Conservation (phyloP, 2,113 vertebrate genomes). For the Micronycteris hirsuta region DNA sequence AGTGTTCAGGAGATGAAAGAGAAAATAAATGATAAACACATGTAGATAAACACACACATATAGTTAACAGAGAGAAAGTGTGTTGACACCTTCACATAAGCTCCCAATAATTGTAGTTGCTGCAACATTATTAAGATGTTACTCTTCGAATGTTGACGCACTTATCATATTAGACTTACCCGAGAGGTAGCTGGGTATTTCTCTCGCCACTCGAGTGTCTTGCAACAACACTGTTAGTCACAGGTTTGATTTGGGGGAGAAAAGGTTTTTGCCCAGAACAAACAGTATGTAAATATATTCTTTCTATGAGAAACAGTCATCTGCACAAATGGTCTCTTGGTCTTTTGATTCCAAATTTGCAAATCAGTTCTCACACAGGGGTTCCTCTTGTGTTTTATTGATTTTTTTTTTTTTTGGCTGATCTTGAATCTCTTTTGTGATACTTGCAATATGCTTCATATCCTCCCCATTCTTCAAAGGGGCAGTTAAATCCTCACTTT, state of each 20-base stretch:
- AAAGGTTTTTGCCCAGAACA: neutral
- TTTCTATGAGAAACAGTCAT: neutral
- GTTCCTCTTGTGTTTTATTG: neutral
- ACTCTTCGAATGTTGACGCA: neutral
- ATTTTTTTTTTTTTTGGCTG: neutral
- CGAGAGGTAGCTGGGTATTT: neutral
- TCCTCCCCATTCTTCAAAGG: neutral
- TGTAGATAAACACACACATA: neutral
- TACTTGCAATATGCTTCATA: neutral
- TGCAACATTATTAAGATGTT: neutral
- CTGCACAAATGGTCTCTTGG: neutral
- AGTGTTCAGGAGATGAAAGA: conserved; percentile 19
- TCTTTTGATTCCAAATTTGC: neutral
- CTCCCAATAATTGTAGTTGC: neutral
- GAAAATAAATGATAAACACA: neutral
- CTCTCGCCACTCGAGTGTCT: neutral
- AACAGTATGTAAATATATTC: neutral
- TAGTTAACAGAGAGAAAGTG: neutral
- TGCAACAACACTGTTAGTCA: neutral
- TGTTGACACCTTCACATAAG: neutral
- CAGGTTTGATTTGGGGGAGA: neutral
- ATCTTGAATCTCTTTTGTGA: neutral
- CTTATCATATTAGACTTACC: neutral
- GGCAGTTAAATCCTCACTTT: neutral
- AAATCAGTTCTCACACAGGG: neutral